These are phyloP conservation scores for Eidolon dupreanum DNA, from an alignment of 2,797 vertebrate genomes.

Conservation along the genomic window DNA sequence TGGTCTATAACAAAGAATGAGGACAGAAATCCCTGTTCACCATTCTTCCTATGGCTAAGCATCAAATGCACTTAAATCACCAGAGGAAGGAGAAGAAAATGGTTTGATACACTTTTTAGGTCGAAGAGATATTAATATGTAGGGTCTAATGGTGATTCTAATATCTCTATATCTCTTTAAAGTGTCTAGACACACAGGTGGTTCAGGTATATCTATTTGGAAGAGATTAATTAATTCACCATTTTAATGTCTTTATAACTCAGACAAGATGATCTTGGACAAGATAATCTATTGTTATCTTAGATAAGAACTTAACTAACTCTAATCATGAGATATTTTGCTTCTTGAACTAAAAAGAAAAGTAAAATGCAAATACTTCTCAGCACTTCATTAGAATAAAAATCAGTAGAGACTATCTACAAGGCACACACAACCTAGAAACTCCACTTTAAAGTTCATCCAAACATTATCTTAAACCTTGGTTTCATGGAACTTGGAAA, in stretches of 20 bases:
- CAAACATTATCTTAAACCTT: conserved; percentile 65
- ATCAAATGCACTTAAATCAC: neutral
- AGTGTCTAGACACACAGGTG: neutral
- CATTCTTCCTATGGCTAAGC: too few species aligned
- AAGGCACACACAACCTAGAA: neutral
- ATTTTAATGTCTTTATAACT: neutral
- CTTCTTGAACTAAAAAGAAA: neutral
- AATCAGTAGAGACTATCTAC: neutral
- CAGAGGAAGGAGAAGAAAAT: neutral
- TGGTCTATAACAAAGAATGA: neutral
- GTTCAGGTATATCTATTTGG: neutral
- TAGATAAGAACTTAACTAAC: neutral
- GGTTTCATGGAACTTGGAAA: neutral
- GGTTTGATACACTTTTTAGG: neutral
- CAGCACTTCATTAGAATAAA: neutral
- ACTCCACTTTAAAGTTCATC: conserved; percentile 57
- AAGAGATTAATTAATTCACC: neutral
- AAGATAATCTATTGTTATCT: neutral
- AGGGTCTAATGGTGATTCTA: neutral
- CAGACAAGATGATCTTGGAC: neutral
- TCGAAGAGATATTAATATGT: neutral
- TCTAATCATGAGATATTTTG: neutral
- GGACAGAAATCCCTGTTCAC: too few species aligned
- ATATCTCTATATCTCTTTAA: neutral
- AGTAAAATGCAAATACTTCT: neutral